Base-by-base conservation (phyloP, 2,797 vertebrate species). In the Danio tinwini region DNA sequence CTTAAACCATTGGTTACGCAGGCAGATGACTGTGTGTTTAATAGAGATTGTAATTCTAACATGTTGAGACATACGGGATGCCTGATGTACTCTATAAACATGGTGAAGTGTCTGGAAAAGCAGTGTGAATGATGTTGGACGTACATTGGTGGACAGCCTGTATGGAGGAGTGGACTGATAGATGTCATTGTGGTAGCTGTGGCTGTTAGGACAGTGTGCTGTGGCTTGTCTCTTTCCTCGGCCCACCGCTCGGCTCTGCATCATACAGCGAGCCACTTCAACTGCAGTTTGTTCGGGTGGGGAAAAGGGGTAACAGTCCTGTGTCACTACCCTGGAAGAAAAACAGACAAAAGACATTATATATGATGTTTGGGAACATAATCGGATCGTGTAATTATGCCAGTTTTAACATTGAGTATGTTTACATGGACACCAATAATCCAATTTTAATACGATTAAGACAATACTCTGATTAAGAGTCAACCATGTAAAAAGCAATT, bases 91-190 rank as follows among this genome's bases (percentile, higher is more conserved):
- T 29, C 29, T 29, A 29, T 29, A 29, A 29, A 29, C 29, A 3
- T 29, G 29, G 29, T 29, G 29, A 29, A 29, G 29, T 52, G 10
- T 13, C 45, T 47, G 45, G 7, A 47, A 7, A 47, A 47, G 45
- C 45, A 52, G 5, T 5, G 2, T 11, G 17, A 56, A 42, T 73
- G 12, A 58, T 65, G 44, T 29, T 40, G 62, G 56, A 69, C 87
- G 77, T 84, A 90, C 87, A 13, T 84, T 89, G 7, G 94, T 83
- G 10, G 94, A 94, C 62, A 99, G 93, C 88, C 95, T 95, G 90
- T 98, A 99, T 16, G 96, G 95, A 0, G 96, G 94, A 0, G 94
- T 95, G 80, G 95, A 97, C 56, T 97, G 96, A 85, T 97, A 97
- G 88, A 98, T 94, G 53, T 91, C 87, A 21, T 98, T 99, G 37